These are phyloP conservation scores for Notothenia rossii DNA, from an alignment of 2,113 vertebrate genomes.

Conservation along the genomic window DNA sequence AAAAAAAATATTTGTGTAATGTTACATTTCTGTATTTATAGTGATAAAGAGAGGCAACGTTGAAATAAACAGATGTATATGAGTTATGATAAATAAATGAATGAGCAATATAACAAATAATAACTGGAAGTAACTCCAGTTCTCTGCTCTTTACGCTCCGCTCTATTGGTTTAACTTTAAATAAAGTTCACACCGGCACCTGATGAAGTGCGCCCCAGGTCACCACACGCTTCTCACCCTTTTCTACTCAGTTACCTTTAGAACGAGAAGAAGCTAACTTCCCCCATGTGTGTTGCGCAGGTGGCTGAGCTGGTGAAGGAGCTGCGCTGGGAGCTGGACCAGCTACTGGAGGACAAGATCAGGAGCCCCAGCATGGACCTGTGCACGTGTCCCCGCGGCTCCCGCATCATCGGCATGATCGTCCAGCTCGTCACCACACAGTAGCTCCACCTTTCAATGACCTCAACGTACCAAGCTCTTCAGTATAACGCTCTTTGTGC, in stretches of 20 bases:
- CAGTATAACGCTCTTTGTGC: background rate
- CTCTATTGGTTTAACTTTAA: too few species aligned
- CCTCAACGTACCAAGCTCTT: conserved; percentile 23
- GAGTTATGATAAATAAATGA: too few species aligned
- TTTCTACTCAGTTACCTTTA: too few species aligned
- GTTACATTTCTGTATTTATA: background rate
- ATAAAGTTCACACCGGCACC: too few species aligned
- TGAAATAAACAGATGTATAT: too few species aligned
- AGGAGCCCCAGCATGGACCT: conserved; percentile 93
- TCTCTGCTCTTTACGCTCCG: too few species aligned
- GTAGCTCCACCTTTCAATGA: conserved; percentile 66
- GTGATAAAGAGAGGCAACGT: too few species aligned
- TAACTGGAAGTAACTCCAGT: too few species aligned
- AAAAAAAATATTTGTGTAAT: background rate
- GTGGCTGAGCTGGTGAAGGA: conserved; percentile 96
- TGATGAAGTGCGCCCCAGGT: too few species aligned
- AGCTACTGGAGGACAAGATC: conserved; percentile 97
- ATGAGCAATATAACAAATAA: too few species aligned
- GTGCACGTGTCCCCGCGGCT: conserved; percentile 92
- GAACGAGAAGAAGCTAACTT: background rate
- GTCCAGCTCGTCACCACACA: conserved; percentile 96
- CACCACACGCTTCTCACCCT: too few species aligned
- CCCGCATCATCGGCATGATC: conserved; percentile 94
- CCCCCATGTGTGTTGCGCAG: conserved; percentile 70
- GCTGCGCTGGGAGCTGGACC: conserved; percentile 94